Evolutionary conservation across 2,888 invertebrate genomes (phyloP).

Genomic region (Apodemia zela): DNA sequence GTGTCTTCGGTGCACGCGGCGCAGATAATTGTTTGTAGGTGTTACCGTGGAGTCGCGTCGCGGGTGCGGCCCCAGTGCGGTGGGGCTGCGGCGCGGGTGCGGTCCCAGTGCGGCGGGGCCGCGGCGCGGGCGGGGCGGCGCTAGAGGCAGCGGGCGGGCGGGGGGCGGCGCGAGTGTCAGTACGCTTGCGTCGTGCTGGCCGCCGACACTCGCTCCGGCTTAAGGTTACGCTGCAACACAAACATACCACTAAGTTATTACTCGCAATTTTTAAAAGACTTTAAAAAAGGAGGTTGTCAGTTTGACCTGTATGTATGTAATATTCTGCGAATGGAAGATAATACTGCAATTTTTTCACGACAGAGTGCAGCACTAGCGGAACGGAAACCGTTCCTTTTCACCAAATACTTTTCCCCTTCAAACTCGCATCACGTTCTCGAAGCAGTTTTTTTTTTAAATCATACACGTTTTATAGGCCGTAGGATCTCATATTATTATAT

Average conservation of each 20-base stretch:
- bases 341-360: too few relatives aligned
- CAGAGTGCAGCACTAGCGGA: too few relatives aligned
- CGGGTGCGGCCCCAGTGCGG: constrained; percentile 5
- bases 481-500: too few relatives aligned
- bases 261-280: not conserved
- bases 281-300: not conserved
- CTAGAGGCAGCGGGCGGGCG: constrained; percentile 64
- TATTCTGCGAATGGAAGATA: too few relatives aligned
- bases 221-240: constrained; percentile 60
- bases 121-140: constrained; percentile 33
- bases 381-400: too few relatives aligned
- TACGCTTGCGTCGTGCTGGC: constrained; percentile 75
- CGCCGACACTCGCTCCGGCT: constrained; percentile 63
- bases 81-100: constrained; percentile 25
- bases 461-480: too few relatives aligned
- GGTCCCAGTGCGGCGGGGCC: constrained; percentile 18
- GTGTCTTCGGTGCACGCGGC: not conserved
- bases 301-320: too few relatives aligned
- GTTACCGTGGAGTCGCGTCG: constrained; percentile 2
- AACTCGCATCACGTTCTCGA: too few relatives aligned
- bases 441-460: too few relatives aligned
- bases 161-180: constrained; percentile 61
- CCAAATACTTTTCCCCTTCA: too few relatives aligned
- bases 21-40: not conserved
- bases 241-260: not conserved